Evolutionary conservation across 2,797 vertebrate species (phyloP).

Genomic region (Takifugu rubripes): DNA sequence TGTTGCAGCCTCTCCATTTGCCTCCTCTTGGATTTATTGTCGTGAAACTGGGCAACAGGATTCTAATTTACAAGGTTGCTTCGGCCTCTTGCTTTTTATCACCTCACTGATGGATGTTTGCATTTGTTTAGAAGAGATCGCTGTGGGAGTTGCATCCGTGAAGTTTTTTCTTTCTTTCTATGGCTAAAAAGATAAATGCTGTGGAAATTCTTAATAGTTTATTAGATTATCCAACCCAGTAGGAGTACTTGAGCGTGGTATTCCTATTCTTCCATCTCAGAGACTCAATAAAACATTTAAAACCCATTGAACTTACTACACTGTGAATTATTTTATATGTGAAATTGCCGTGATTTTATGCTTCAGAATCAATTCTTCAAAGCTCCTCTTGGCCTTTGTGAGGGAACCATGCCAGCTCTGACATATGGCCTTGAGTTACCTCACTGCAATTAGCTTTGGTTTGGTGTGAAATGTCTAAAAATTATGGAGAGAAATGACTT

Average conservation of each 20-base stretch:
- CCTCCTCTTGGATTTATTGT: conserved; percentile 41
- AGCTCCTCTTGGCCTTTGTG: too few species aligned
- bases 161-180: not conserved
- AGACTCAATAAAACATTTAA: not conserved
- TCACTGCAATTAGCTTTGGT: too few species aligned
- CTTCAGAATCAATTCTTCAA: too few species aligned
- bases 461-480: too few species aligned
- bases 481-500: not conserved
- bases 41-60: conserved; percentile 18
- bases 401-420: too few species aligned
- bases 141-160: not conserved
- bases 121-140: not conserved
- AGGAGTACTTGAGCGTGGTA: too few species aligned
- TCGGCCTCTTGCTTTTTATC: not conserved
- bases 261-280: too few species aligned
- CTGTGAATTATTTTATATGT: too few species aligned
- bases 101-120: not conserved
- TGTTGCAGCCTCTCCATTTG: conserved; percentile 62
- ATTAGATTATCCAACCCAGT: too few species aligned
- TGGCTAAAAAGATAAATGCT: not conserved
- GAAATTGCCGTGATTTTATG: too few species aligned
- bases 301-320: not conserved
- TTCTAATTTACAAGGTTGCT: conserved; percentile 7
- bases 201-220: not conserved
- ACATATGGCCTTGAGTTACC: too few species aligned